Percentiles rank a stretch among this genome's conserved stretches.
phyloP scores from a whole-genome alignment of 2,797 vertebrate species.

The Anguilla megastoma region DNA sequence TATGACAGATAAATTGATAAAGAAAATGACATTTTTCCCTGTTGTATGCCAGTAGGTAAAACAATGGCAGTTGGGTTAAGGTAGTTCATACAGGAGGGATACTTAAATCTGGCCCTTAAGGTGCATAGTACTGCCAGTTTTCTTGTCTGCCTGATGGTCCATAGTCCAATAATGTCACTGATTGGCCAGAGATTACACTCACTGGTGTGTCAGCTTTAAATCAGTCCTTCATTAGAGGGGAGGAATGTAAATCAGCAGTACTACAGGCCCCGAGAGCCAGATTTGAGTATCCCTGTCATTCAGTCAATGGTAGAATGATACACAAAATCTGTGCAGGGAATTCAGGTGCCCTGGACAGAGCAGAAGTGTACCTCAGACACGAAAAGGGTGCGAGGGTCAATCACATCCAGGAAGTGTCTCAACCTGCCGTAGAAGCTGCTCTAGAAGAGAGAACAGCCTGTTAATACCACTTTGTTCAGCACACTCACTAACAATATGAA shows the following conservation, averaged over 20 bases:
- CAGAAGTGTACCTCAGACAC: constrained; percentile 81
- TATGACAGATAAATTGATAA: neutral
- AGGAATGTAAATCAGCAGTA: neutral
- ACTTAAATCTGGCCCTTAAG: neutral
- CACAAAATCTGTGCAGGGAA: neutral
- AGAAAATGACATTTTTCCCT: neutral
- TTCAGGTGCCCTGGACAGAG: neutral
- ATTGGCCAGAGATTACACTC: neutral
- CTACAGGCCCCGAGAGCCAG: neutral
- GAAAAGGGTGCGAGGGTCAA: constrained; percentile 87
- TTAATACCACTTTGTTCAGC: neutral
- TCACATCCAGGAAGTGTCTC: constrained; percentile 90
- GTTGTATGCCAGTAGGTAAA: neutral
- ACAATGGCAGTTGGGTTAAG: neutral
- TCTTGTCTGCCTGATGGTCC: neutral
- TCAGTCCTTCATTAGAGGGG: neutral
- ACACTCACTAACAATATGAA: neutral
- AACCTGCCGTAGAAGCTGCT: constrained; percentile 82
- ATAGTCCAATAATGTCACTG: neutral
- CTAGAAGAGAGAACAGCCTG: constrained; percentile 57
- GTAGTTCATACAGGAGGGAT: neutral
- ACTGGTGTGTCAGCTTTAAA: neutral
- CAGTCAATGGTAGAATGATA: too few relatives aligned
- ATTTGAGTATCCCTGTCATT: neutral
- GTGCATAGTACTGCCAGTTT: neutral